These are phyloP conservation scores for Amphimedon queenslandica DNA, from an alignment of 37 sponge, comb jelly and placozoan species.

Conservation along the genomic window DNA sequence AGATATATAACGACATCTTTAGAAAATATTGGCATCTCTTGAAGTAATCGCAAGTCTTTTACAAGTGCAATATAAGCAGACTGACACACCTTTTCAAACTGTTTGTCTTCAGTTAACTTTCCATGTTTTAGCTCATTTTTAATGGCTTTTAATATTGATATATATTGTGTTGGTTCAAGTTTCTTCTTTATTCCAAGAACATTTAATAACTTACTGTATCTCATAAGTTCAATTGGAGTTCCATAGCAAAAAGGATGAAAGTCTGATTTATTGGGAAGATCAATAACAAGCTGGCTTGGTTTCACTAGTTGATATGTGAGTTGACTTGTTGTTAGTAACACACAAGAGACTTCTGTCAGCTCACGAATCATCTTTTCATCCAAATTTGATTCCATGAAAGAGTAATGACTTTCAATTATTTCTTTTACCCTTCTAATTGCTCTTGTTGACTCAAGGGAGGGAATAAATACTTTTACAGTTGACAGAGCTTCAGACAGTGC, in stretches of 20 bases:
- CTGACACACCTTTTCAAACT: conserved; percentile 12
- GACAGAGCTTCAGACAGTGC: conserved; percentile 1
- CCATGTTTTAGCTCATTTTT: not conserved
- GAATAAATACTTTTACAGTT: not conserved
- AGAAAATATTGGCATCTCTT: not conserved
- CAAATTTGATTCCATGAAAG: conserved; percentile 9
- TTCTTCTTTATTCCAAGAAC: not conserved
- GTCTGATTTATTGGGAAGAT: not conserved
- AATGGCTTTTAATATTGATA: conserved; percentile 14
- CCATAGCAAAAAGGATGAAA: conserved; percentile 31
- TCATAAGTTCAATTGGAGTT: conserved; percentile 10
- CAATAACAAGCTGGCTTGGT: conserved; percentile 15
- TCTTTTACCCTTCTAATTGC: not conserved
- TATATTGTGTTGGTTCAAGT: conserved; percentile 14
- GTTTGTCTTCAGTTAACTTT: not conserved
- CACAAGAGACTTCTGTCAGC: not conserved
- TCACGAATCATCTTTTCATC: not conserved
- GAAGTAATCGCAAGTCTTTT: not conserved
- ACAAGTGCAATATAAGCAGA: conserved; percentile 29
- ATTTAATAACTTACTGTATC: not conserved
- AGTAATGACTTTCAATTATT: conserved; percentile 26
- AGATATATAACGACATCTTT: not conserved
- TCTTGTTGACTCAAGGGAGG: not conserved
- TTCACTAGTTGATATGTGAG: conserved; percentile 5
- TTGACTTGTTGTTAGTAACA: not conserved